Percentiles rank a stretch among this genome's conserved stretches.
Evolutionary conservation across 2,113 vertebrate genomes (phyloP).

Genomic region (Aspidoscelis tigris): DNA sequence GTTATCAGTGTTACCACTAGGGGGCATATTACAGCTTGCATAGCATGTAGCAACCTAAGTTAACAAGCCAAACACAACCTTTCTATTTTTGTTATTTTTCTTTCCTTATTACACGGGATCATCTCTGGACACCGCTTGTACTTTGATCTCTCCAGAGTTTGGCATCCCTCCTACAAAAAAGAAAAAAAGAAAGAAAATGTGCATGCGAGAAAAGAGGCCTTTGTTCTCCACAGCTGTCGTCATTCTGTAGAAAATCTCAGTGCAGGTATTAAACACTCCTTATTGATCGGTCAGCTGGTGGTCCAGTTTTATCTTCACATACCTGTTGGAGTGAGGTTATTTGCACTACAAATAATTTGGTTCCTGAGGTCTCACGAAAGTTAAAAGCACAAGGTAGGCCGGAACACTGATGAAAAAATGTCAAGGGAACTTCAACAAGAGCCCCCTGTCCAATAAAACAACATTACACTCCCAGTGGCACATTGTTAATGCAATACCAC

Average conservation of each 20-base stretch:
- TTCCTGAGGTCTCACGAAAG: conserved; percentile 50
- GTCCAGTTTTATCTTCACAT: conserved; percentile 36
- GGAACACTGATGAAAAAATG: conserved; percentile 28
- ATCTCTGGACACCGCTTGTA: conserved; percentile 60
- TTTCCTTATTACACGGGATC: conserved; percentile 62
- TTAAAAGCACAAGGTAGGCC: background rate
- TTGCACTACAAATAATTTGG: conserved; percentile 48
- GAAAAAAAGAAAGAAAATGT: background rate
- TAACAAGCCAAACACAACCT: background rate
- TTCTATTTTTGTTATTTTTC: conserved; percentile 9
- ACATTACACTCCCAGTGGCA: fast-evolving
- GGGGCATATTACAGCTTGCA: conserved; percentile 57
- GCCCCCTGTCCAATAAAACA: fast-evolving
- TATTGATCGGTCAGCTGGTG: conserved; percentile 62
- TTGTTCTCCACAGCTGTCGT: conserved; percentile 73
- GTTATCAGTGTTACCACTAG: conserved; percentile 52
- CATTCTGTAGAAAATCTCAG: conserved; percentile 65
- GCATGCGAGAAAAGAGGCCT: conserved; percentile 58
- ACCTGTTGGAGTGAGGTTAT: conserved; percentile 46
- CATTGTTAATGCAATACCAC: background rate
- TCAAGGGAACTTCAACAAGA: conserved; percentile 5
- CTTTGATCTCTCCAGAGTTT: conserved; percentile 74
- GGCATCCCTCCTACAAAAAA: conserved; percentile 55
- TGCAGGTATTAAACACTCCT: conserved; percentile 67
- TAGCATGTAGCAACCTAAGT: conserved; percentile 34